Conservation (phyloP, 2,888 invertebrate species). For the Siphlonurus alternatus region DNA sequence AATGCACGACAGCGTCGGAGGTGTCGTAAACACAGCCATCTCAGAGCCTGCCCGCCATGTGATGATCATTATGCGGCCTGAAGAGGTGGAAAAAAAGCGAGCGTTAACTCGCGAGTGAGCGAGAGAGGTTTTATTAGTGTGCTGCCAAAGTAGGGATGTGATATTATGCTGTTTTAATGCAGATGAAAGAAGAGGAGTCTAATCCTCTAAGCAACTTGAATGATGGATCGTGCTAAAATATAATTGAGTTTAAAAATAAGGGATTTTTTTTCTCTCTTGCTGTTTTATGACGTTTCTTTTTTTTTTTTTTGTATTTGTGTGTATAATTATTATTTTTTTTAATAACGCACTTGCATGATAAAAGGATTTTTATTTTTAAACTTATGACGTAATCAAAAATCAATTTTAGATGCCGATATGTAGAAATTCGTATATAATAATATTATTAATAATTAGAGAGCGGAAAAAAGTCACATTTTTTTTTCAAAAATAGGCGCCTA, state of each 20-base stretch:
- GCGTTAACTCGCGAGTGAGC: neutral
- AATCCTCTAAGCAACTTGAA: neutral
- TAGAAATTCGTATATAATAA: no score
- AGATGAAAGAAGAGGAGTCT: neutral
- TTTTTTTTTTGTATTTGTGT: no score
- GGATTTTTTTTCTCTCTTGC: neutral
- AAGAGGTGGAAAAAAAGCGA: neutral
- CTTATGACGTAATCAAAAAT: no score
- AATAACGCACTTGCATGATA: no score
- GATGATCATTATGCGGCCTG: neutral
- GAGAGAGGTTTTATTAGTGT: neutral
- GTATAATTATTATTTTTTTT: no score
- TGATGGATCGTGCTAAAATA: neutral
- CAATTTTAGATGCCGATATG: no score
- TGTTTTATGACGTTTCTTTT: no score
- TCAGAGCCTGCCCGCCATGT: neutral
- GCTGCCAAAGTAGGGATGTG: neutral
- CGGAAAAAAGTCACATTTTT: no score
- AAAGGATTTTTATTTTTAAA: no score
- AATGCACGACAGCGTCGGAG: neutral
- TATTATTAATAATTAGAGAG: no score
- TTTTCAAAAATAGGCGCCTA: no score
- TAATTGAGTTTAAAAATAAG: neutral
- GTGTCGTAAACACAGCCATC: neutral
- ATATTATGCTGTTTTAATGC: neutral